These are phyloP conservation scores for Hyaena hyaena DNA, from an alignment of 2,113 vertebrate species.

Conservation along the genomic window DNA sequence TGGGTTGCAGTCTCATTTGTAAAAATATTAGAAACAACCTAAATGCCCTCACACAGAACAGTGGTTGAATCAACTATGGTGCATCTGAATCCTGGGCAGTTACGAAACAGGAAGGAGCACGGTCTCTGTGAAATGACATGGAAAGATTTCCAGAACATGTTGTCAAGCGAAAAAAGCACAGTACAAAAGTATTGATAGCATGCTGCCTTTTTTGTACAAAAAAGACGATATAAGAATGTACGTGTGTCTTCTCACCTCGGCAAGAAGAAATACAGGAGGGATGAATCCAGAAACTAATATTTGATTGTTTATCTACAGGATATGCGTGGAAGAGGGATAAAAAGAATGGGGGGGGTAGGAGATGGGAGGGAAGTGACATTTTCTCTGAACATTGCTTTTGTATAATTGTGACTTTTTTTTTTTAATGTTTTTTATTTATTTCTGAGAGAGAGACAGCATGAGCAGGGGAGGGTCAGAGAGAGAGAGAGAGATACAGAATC, in stretches of 20 bases:
- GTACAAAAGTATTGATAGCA: not conserved
- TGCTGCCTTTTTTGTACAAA: not conserved
- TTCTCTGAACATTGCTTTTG: not conserved
- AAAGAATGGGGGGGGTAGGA: not conserved
- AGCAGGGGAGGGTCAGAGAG: too few species aligned
- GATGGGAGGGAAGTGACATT: not conserved
- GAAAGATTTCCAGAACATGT: not conserved
- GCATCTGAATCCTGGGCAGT: not conserved
- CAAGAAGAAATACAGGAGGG: not conserved
- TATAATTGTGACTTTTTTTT: not conserved
- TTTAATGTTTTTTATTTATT: too few species aligned
- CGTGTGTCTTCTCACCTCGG: not conserved
- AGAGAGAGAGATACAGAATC: too few species aligned
- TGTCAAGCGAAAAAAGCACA: not conserved
- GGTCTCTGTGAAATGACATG: not conserved
- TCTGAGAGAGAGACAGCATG: too few species aligned
- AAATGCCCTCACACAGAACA: not conserved
- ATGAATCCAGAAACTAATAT: not conserved
- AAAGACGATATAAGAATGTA: not conserved
- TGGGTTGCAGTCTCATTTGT: not conserved
- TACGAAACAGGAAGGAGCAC: not conserved
- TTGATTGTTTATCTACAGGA: not conserved
- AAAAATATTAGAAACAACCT: constrained; percentile 17
- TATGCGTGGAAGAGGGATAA: not conserved
- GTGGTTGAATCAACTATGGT: not conserved